Percentiles rank a stretch among this genome's conserved stretches.
phyloP scores from a whole-genome alignment of 2,113 vertebrate species.

The Emydura subglobosa region DNA sequence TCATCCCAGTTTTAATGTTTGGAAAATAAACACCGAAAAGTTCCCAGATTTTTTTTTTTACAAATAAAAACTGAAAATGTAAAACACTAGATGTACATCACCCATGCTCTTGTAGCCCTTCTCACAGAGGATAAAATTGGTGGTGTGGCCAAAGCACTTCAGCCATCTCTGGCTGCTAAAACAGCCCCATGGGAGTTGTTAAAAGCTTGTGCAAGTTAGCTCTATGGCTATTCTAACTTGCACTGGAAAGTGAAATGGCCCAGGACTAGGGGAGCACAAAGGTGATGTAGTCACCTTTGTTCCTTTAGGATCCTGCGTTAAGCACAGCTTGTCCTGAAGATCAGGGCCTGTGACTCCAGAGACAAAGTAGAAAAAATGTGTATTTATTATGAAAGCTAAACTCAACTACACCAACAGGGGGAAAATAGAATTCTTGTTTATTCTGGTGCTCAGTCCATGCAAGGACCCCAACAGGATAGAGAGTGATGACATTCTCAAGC shows the following conservation, averaged over 20 bases:
- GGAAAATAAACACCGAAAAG: too few species aligned
- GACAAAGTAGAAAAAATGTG: neutral
- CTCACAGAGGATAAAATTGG: neutral
- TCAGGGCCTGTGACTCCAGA: neutral
- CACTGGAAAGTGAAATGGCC: accelerated
- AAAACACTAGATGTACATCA: neutral
- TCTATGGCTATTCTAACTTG: neutral
- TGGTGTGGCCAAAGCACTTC: neutral
- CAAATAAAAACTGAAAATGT: too few species aligned
- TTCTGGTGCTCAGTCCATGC: neutral
- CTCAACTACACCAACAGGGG: neutral
- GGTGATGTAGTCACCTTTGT: neutral
- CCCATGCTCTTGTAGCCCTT: neutral
- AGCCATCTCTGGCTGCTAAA: neutral
- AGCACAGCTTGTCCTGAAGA: neutral
- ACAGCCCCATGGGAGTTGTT: neutral
- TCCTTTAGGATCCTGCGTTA: neutral
- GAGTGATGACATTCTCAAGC: neutral
- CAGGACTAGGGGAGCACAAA: neutral
- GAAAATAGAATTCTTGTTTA: neutral
- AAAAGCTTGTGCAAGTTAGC: accelerated
- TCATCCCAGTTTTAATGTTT: too few species aligned
- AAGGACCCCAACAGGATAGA: neutral
- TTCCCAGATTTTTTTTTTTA: too few species aligned
- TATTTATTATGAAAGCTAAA: neutral